Evolutionary conservation across 2,888 invertebrate species (phyloP), one percentile per base, ranked within the genome.

Genomic region (Heterodera filipjevi): DNA sequence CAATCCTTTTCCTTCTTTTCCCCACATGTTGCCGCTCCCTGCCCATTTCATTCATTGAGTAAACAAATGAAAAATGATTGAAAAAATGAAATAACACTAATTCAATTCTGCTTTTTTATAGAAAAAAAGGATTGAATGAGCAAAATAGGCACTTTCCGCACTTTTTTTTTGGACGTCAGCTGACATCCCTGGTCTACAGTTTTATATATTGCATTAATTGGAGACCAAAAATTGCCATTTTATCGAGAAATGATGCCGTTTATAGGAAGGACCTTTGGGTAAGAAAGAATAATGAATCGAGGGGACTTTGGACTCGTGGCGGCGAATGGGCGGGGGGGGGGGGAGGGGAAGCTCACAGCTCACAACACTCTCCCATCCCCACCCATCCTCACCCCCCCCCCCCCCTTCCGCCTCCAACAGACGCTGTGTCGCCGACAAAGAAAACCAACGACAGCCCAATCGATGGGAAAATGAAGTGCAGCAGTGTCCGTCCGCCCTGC

Each of bases 231-330:
- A 44, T 10, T 44, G 44, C 5, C 12, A 44, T 44, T 49, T 49
- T 49, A 49, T 49, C 49, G 16, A 0, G 16, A 49, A 49, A 49
- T 10, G 2, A 39, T 59, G 27, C 59, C 59, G 22, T 27, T 59
- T 59, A 5, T 59, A n/a, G n/a, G n/a, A n/a, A n/a, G 59, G 59
- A 22, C 10, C 59, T 27, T n/a, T 59, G n/a, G 27, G 59, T 8
- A 12, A 27, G 27, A 27, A 59, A 27, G 59, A 27, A 59, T 59
- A 27, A n/a, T 59, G 59, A 59, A 10, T 59, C 27, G n/a, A 27
- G 53, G 59, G 59, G 59, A 59, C 59, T 59, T 59, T 59, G 59
- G 59, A 59, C 59, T 59, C 59, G 59, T 59, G 59, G 22, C 59
- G 59, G 27, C 53, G 53, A 53, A 53, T 22, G 53, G 53, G 6